phyloP scores from a whole-genome alignment of 2,113 vertebrate species.

The Helogale parvula region DNA sequence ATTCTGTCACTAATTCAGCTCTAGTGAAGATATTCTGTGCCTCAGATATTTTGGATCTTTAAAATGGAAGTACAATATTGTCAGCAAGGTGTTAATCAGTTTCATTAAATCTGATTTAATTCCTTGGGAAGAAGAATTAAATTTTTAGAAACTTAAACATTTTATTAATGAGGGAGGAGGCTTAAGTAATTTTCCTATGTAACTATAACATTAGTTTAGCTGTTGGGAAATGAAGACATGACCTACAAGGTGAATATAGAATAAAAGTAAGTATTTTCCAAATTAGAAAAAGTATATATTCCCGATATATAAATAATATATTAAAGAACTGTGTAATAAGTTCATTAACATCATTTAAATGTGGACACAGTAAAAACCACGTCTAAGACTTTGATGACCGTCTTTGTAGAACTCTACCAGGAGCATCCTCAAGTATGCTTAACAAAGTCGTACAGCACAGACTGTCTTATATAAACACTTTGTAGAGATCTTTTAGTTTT shows the following conservation, averaged over 20 bases:
- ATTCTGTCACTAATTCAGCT: conserved; percentile 35
- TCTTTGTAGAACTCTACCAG: not conserved
- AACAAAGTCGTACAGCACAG: not conserved
- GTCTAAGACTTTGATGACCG: not conserved
- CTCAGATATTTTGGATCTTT: not conserved
- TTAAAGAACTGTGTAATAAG: not conserved
- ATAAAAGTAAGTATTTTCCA: not conserved
- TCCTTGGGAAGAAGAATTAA: not conserved
- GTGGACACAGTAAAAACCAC: not conserved
- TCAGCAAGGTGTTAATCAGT: conserved; percentile 3
- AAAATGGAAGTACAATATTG: not conserved
- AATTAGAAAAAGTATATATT: not conserved
- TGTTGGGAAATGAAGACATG: not conserved
- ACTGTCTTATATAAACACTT: not conserved
- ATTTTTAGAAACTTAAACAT: conserved; percentile 54
- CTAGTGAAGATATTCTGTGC: conserved; percentile 26
- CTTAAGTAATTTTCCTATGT: not conserved
- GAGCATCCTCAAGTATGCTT: not conserved
- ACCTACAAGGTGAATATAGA: not conserved
- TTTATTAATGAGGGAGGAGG: not conserved
- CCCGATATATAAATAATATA: not conserved
- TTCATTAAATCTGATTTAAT: conserved; percentile 49
- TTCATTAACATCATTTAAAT: not conserved
- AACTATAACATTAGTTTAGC: not conserved
- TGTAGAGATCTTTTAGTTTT: not conserved